Evolutionary conservation across 2,113 vertebrate species (phyloP).

Genomic region (Lycocorax pyrrhopterus): DNA sequence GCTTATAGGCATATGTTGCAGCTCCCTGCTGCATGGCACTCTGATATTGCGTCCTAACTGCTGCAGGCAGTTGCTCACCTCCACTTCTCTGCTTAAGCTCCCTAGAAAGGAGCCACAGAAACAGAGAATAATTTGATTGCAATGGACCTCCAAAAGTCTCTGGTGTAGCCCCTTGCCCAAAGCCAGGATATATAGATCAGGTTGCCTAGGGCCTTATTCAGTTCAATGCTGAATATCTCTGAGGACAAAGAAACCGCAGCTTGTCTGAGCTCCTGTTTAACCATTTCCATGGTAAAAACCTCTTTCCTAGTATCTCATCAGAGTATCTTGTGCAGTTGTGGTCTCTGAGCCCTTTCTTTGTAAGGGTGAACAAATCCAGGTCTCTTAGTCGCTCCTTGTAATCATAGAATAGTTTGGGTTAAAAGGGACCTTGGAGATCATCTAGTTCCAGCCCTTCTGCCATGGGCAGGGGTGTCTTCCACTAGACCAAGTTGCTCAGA

Average conservation of each 20-base stretch:
- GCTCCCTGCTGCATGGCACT: rapidly evolving
- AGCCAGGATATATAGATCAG: background rate
- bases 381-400: background rate
- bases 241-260: background rate
- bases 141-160: background rate
- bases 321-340: background rate
- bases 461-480: background rate
- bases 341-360: background rate
- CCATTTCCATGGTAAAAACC: background rate
- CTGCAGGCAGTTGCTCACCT: background rate
- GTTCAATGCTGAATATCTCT: background rate
- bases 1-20: background rate
- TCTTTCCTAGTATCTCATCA: background rate
- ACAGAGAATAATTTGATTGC: background rate
- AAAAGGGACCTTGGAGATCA: background rate
- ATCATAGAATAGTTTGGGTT: background rate
- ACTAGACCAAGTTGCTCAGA: background rate
- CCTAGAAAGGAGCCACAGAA: background rate
- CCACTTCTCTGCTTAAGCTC: background rate
- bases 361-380: background rate
- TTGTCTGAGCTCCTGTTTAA: background rate
- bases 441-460: background rate
- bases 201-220: background rate
- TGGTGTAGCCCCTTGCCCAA: background rate
- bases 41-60: background rate